phyloP scores from a whole-genome alignment of 2,113 vertebrate species.

The Peromyscus maniculatus region DNA sequence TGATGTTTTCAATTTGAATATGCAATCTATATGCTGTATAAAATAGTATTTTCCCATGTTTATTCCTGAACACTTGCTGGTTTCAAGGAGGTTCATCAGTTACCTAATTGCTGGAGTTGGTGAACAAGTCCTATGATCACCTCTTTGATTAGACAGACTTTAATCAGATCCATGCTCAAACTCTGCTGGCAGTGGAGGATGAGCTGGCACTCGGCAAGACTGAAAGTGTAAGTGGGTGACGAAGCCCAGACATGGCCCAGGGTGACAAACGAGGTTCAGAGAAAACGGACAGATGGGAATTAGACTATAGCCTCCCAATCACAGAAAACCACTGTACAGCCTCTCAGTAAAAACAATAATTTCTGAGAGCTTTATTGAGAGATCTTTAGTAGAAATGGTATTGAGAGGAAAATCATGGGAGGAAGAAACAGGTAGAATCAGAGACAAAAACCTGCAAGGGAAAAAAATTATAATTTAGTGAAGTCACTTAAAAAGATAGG shows the following conservation, averaged over 20 bases:
- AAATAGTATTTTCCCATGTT: slow-evolving; percentile 56
- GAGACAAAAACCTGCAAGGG: neutral
- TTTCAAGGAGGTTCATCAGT: slow-evolving; percentile 71
- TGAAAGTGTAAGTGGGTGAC: neutral
- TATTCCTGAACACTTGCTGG: slow-evolving; percentile 68
- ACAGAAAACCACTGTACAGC: neutral
- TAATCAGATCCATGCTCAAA: slow-evolving; percentile 28
- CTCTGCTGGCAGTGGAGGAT: neutral
- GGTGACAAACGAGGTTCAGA: neutral
- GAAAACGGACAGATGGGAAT: fast-evolving
- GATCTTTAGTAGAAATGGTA: neutral
- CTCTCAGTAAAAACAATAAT: neutral
- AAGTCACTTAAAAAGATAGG: neutral
- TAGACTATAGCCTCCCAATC: neutral
- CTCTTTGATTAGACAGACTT: slow-evolving; percentile 63
- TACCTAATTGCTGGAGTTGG: slow-evolving; percentile 68
- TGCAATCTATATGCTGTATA: neutral
- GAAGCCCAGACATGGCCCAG: neutral
- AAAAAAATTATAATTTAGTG: neutral
- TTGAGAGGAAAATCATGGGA: neutral
- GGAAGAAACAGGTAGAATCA: neutral
- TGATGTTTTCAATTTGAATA: neutral
- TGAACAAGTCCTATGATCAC: slow-evolving; percentile 54
- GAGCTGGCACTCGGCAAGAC: neutral
- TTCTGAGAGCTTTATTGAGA: slow-evolving; percentile 36